Percentiles rank a stretch among this genome's conserved stretches.
phyloP scores from a whole-genome alignment of 2,113 vertebrate genomes.

The Oenanthe oenanthe region DNA sequence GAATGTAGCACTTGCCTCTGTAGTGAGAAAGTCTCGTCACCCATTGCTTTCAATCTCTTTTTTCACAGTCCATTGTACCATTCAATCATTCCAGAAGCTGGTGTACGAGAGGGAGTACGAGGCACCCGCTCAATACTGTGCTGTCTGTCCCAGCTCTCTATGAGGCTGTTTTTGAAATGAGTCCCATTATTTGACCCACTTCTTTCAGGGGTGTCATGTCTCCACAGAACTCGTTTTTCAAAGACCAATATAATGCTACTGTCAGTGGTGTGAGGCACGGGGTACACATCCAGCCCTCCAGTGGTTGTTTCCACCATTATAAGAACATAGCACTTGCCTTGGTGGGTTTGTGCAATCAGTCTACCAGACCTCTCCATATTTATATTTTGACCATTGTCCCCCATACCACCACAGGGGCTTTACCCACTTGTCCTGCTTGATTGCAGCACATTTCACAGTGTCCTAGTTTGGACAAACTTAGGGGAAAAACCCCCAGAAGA shows the following conservation, averaged over 20 bases:
- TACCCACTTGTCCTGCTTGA: background rate
- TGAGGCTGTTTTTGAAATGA: background rate
- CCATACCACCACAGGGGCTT: background rate
- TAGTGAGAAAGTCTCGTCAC: background rate
- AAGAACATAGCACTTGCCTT: background rate
- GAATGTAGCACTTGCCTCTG: too few relatives aligned
- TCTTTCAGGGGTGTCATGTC: too few relatives aligned
- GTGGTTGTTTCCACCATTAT: background rate
- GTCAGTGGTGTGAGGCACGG: background rate
- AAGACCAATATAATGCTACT: background rate
- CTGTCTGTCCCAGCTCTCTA: background rate
- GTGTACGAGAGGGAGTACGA: too few relatives aligned
- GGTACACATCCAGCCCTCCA: background rate
- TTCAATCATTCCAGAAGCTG: background rate
- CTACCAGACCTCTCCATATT: background rate
- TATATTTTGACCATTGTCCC: too few relatives aligned
- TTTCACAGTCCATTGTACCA: background rate
- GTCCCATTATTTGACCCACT: background rate
- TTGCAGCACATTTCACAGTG: background rate
- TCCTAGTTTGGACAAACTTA: too few relatives aligned
- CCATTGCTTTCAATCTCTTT: background rate
- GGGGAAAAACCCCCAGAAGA: too few relatives aligned
- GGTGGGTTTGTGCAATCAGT: background rate
- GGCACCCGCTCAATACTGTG: background rate
- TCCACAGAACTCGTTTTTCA: background rate